These are phyloP conservation scores for Dipodomys merriami DNA, from an alignment of 2,113 vertebrate genomes.

Conservation along the genomic window DNA sequence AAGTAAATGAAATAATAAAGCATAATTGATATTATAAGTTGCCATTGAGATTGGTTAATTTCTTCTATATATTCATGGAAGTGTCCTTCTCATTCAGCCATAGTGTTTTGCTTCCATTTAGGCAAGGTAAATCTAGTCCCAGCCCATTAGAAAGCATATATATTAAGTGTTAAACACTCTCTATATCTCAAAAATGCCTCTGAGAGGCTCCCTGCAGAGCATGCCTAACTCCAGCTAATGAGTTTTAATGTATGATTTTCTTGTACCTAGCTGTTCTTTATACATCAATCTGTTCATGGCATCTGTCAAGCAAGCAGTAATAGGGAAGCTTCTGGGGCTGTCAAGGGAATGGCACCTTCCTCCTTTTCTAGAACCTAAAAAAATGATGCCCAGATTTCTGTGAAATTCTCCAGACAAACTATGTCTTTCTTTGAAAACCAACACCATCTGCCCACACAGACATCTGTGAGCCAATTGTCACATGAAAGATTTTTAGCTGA, in stretches of 20 bases:
- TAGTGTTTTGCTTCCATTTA: constrained; percentile 75
- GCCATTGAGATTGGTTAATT: constrained; percentile 66
- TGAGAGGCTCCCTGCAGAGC: constrained; percentile 80
- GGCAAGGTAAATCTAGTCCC: constrained; percentile 82
- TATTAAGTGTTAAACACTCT: constrained; percentile 84
- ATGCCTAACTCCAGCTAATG: constrained; percentile 84
- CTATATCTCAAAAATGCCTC: constrained; percentile 81
- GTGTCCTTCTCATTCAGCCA: constrained; percentile 68
- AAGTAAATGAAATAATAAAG: constrained; percentile 32
- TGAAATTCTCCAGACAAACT: constrained; percentile 84
- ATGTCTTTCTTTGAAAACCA: constrained; percentile 82
- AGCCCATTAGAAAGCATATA: constrained; percentile 80
- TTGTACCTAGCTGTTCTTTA: constrained; percentile 83
- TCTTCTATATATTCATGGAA: constrained; percentile 68
- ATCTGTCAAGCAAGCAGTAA: constrained; percentile 86
- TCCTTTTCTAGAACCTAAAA: constrained; percentile 83
- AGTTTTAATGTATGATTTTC: constrained; percentile 86
- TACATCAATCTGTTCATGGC: constrained; percentile 87
- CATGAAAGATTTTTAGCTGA: constrained; percentile 78
- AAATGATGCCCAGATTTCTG: constrained; percentile 84
- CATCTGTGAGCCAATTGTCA: constrained; percentile 79
- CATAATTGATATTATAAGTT: neutral
- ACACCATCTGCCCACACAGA: constrained; percentile 83
- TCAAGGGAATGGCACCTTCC: constrained; percentile 86
- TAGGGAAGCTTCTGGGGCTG: constrained; percentile 80